Conservation (phyloP, 2,113 vertebrate genomes). For the Paralichthys olivaceus region DNA sequence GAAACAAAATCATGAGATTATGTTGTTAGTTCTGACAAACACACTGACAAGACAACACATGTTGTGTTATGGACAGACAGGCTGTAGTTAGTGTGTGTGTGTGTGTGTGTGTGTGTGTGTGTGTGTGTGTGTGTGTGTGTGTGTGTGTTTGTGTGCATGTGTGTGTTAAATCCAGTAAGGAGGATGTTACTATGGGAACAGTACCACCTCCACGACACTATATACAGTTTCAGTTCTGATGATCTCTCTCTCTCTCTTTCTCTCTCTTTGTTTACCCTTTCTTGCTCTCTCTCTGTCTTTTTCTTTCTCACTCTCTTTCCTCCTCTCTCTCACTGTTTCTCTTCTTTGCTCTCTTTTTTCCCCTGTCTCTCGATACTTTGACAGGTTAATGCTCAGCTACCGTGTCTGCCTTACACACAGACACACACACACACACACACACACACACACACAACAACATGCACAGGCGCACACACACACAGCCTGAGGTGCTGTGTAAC, state of each 20-base stretch:
- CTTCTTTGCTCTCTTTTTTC: conserved; percentile 1
- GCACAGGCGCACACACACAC: conserved; percentile 29
- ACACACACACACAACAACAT: conserved; percentile 17
- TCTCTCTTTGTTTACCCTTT: conserved; percentile 10
- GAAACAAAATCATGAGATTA: too few relatives aligned
- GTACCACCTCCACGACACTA: conserved; percentile 31
- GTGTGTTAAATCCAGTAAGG: conserved; percentile 1
- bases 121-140: too few relatives aligned
- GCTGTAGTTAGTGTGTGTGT: too few relatives aligned
- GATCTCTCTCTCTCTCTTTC: conserved; percentile 24
- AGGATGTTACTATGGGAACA: conserved; percentile 57
- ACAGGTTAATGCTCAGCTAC: conserved; percentile 77
- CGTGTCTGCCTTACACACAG: conserved; percentile 57
- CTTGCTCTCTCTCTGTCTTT: conserved; percentile 13
- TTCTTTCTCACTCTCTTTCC: not conserved
- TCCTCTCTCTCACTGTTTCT: conserved; percentile 4
- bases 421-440: conserved; percentile 18
- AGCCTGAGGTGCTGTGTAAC: conserved; percentile 67
- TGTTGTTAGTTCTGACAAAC: too few relatives aligned
- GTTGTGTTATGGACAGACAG: too few relatives aligned
- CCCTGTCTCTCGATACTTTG: conserved; percentile 60
- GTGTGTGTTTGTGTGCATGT: not conserved
- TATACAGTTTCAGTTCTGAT: conserved; percentile 33
- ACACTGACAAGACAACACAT: too few relatives aligned
- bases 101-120: too few relatives aligned